Evolutionary conservation across 2,888 invertebrate genomes (phyloP).

Genomic region (Lampropteryx suffumata): DNA sequence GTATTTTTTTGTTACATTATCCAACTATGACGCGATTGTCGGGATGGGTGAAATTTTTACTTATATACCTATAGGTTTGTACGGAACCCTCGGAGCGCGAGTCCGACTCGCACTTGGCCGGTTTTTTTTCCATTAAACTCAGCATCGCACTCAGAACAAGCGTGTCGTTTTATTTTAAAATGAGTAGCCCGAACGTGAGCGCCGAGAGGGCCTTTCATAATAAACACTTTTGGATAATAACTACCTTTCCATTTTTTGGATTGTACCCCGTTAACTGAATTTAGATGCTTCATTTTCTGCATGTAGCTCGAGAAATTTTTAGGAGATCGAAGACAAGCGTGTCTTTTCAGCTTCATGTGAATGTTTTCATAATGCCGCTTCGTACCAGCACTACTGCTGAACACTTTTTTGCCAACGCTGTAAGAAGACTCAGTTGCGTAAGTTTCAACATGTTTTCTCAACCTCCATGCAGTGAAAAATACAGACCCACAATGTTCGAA

Average conservation of each 20-base stretch:
- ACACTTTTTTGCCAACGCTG: constrained; percentile 72
- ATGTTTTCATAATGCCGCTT: constrained; percentile 73
- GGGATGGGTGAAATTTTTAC: too few species aligned
- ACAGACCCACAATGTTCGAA: constrained; percentile 46
- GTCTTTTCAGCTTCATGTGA: constrained; percentile 68
- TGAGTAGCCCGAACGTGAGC: constrained; percentile 50
- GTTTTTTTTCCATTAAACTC: too few species aligned
- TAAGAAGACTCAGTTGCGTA: constrained; percentile 31
- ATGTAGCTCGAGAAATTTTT: constrained; percentile 69
- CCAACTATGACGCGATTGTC: too few species aligned
- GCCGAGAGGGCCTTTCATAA: constrained; percentile 12
- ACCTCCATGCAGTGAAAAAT: not conserved
- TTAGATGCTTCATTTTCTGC: constrained; percentile 69
- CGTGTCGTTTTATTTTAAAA: constrained; percentile 22
- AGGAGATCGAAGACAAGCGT: constrained; percentile 67
- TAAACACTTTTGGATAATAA: constrained; percentile 64
- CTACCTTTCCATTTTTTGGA: constrained; percentile 63
- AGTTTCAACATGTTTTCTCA: not conserved
- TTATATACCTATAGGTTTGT: too few species aligned
- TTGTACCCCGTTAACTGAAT: constrained; percentile 61
- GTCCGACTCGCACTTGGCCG: too few species aligned
- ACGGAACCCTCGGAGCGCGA: too few species aligned
- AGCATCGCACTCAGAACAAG: constrained; percentile 1
- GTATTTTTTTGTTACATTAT: too few species aligned
- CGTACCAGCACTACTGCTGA: constrained; percentile 66